Evolutionary conservation across 2,113 vertebrate species (phyloP).

Genomic region (Dipodomys ordii): DNA sequence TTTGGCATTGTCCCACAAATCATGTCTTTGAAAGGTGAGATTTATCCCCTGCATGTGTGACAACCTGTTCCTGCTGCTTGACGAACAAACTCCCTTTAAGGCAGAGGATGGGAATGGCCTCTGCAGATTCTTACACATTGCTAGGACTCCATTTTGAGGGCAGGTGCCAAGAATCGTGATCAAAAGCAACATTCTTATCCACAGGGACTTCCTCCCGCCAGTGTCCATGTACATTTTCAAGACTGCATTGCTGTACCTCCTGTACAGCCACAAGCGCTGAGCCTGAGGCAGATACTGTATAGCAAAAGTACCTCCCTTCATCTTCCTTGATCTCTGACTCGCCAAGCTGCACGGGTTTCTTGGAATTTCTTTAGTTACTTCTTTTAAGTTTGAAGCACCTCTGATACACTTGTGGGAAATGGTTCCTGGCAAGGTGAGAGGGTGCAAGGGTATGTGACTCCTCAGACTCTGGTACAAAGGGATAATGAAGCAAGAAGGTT

Average conservation of each 20-base stretch:
- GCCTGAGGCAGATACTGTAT: neutral
- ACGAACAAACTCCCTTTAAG: slow-evolving; percentile 16
- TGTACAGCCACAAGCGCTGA: neutral
- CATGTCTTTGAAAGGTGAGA: neutral
- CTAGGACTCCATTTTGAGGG: neutral
- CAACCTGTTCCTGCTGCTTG: neutral
- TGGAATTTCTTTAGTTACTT: neutral
- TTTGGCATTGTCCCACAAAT: neutral
- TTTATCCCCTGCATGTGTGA: neutral
- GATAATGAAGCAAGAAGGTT: neutral
- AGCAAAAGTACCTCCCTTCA: neutral
- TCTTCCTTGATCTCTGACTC: neutral
- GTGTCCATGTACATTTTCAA: slow-evolving; percentile 18
- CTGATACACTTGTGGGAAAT: neutral
- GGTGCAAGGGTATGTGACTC: neutral
- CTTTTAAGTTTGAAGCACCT: neutral
- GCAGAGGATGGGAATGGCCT: neutral
- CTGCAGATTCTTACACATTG: slow-evolving; percentile 42
- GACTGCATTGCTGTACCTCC: slow-evolving; percentile 8
- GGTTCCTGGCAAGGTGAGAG: neutral
- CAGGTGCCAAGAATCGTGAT: slow-evolving; percentile 56
- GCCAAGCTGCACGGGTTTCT: neutral
- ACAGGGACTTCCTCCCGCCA: neutral
- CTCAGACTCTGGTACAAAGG: neutral
- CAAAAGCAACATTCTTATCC: slow-evolving; percentile 9